Evolutionary conservation across 2,888 invertebrate species (phyloP), one percentile per base, ranked within the genome.

Genomic region (Cremastinae sp.): DNA sequence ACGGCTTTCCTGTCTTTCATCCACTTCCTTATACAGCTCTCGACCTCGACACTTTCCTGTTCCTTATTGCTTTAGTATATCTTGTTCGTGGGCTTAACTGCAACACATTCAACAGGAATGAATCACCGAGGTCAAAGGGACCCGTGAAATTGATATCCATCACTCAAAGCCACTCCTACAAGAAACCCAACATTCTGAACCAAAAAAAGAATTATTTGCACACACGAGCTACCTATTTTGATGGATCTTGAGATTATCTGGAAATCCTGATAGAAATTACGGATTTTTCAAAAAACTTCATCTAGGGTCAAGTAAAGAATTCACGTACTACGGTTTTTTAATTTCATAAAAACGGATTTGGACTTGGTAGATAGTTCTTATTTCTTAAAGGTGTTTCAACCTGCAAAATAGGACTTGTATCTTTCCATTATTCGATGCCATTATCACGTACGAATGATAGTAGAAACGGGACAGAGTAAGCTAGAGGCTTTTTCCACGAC

Each of bases 361-460:
- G n/a, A n/a, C n/a, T n/a, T n/a, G n/a, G n/a, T n/a, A n/a, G n/a
- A 28, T 5, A 28, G 28, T 28, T 28, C 28, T 28, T 28, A 28
- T 28, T n/a, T 8, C 10, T n/a, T 10, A 56, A 58, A 39, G 41
- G 39, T 4, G n/a, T 58, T 70, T 64, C 51, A 37, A 39, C 12
- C 18, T 9, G 10, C 43, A 9, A 56, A 35, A 35, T 55, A 9
- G n/a, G 39, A 69, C 64, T 43, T 39, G 37, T 16, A 58, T 58
- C 64, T n/a, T 58, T 59, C 53, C 51, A 70, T 65, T 75, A 56
- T 69, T 49, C 41, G 49, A 35, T 62, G 35, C 59, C 43, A 18
- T 49, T 47, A 51, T 51, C 37, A 51, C 37, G 37, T 39, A 58
- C 45, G 51, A 37, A 56, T 9, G 12, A 41, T 39, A 49, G 61